phyloP scores from a whole-genome alignment of 2,888 invertebrate genomes.

The Rhingia rostrata region DNA sequence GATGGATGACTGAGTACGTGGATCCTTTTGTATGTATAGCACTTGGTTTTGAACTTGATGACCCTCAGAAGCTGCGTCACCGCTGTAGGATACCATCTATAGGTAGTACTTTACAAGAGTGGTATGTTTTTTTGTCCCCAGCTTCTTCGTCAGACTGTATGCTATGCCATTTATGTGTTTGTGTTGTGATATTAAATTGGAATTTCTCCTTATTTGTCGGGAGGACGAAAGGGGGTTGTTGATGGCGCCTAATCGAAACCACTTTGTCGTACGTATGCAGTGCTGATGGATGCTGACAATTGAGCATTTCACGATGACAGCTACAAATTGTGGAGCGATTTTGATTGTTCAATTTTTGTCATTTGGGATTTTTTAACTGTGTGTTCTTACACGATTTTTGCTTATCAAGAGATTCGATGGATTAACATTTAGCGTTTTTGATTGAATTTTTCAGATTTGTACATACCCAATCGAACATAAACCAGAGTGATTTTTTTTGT shows the following conservation, averaged over 20 bases:
- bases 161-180: neutral
- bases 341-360: neutral
- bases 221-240: slow-evolving; percentile 8
- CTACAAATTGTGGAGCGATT: slow-evolving; percentile 50
- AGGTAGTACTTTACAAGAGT: slow-evolving; percentile 30
- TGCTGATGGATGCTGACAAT: slow-evolving; percentile 55
- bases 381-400: no score
- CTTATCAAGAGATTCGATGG: no score
- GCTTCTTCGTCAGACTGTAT: neutral
- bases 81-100: slow-evolving; percentile 9
- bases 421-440: no score
- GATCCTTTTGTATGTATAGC: slow-evolving; percentile 48
- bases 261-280: slow-evolving; percentile 49
- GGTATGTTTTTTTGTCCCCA: slow-evolving; percentile 1
- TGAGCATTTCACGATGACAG: slow-evolving; percentile 51
- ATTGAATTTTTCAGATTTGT: no score
- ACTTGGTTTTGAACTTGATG: slow-evolving; percentile 64
- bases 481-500: no score
- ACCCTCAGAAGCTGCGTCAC: slow-evolving; percentile 64
- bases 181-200: slow-evolving; percentile 53
- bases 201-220: slow-evolving; percentile 16
- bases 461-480: no score
- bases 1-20: slow-evolving; percentile 58
- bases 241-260: slow-evolving; percentile 64
- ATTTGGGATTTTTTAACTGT: no score